Base-by-base conservation (phyloP, 2,113 vertebrate genomes). In the Spheniscus mendiculus region DNA sequence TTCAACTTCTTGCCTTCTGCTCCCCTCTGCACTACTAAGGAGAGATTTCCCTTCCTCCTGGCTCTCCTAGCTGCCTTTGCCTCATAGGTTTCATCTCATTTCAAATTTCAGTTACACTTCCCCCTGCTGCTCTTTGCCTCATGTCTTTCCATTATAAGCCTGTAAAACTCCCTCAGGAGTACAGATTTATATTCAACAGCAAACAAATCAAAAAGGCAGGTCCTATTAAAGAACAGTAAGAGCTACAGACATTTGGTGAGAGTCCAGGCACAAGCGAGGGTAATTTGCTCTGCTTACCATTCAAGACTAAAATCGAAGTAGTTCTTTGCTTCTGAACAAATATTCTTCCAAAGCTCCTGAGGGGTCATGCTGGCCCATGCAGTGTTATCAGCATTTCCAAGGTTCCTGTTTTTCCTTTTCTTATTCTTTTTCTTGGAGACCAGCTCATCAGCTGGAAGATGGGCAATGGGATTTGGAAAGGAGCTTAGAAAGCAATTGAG, bases 401-500 rank as follows among this genome's bases (percentile, higher is more conserved):
- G 99, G 29, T 99, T 99, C 70, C 99, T 97, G 96, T 99, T 99
- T 95, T 99, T 99, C 73, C 99, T 99, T 87, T 99, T 99, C 95
- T 99, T 99, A 85, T 98, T 99, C 97, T 99, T 99, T 90, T 99
- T 99, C 92, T 99, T 99, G 20, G 99, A 99, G 96, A 99, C 98
- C 81, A 99, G 98, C 98, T 99, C 99, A 11, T 99, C 99, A 0
- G 98, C 98, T 1, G 99, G 99, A 53, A 99, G 98, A 95, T 99
- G 99, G 87, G 99, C 99, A 42, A 99, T 98, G 0, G 99, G 99
- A 17, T 99, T 99, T 9, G 99, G 98, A 96, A 99, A 99, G 93
- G 99, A 99, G 98, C 99, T 99, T 94, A 99, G 97, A 96, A 99
- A 99, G 98, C 99, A 99, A 95, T 99, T 99, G 63, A 99, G 98